phyloP scores from a whole-genome alignment of 2,113 vertebrate species.

The Notarius quadriscutis region DNA sequence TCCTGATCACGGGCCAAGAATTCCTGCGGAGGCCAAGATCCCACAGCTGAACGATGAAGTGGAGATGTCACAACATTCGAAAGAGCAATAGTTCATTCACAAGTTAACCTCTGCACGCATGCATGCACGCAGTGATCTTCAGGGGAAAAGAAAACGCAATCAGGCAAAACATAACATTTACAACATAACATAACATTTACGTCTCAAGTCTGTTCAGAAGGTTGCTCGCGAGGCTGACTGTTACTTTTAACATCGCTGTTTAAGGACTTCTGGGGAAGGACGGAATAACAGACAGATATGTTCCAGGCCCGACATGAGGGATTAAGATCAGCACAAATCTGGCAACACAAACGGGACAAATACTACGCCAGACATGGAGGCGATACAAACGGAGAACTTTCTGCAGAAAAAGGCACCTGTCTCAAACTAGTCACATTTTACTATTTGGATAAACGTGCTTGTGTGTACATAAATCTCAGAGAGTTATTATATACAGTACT shows the following conservation, averaged over 20 bases:
- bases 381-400: not conserved
- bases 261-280: not conserved
- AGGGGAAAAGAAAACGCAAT: not conserved
- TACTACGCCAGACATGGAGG: not conserved
- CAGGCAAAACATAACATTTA: conserved; percentile 10
- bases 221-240: not conserved
- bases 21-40: conserved; percentile 35
- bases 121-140: conserved; percentile 29
- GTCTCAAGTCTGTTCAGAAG: not conserved
- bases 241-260: not conserved
- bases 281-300: not conserved
- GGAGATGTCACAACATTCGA: not conserved
- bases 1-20: conserved; percentile 8
- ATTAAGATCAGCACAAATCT: not conserved
- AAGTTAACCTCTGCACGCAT: conserved; percentile 24
- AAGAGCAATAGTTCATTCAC: conserved; percentile 21
- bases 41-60: conserved; percentile 23
- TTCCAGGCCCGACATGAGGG: not conserved
- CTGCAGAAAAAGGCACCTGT: not conserved
- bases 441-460: not conserved
- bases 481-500: not conserved
- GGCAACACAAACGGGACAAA: not conserved
- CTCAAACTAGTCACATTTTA: not conserved
- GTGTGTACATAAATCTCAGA: not conserved
- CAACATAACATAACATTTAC: not conserved